A percentile compares a stretch with the other conserved stretches of the same genome.
Evolutionary conservation across 1,140 invertebrate species (phyloP).

Genomic region (Pemphigus obesinymphae): DNA sequence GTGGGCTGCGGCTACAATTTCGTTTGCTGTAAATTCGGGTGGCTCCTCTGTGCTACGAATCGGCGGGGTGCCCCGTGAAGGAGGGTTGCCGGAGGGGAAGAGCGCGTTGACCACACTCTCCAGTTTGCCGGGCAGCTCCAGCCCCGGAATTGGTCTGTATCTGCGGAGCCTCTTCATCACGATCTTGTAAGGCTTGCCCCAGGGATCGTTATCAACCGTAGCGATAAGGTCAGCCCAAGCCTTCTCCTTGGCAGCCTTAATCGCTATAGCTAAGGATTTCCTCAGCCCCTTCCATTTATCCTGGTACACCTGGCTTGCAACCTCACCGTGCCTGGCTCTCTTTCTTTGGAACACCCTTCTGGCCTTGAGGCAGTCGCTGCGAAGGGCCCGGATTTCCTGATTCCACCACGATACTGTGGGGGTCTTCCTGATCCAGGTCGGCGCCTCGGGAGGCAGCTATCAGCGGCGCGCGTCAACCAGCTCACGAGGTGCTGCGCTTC

Average conservation of each 20-base stretch:
- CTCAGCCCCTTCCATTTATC: background rate
- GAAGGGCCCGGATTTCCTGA: background rate
- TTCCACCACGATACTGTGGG: background rate
- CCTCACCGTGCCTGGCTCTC: no score
- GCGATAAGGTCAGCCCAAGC: background rate
- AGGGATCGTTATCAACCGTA: background rate
- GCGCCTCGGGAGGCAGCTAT: background rate
- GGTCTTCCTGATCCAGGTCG: background rate
- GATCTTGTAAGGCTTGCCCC: background rate
- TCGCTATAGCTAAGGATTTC: background rate
- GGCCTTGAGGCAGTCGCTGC: background rate
- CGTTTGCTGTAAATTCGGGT: background rate
- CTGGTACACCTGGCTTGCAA: no score
- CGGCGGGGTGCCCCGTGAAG: background rate
- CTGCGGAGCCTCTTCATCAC: background rate
- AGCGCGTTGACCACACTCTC: background rate
- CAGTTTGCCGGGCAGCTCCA: background rate
- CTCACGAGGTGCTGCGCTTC: background rate
- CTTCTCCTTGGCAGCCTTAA: background rate
- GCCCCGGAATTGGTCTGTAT: background rate
- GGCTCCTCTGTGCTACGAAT: background rate
- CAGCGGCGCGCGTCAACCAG: background rate
- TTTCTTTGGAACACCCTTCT: no score
- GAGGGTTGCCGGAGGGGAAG: background rate
- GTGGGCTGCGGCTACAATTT: background rate